phyloP scores from a whole-genome alignment of 2,797 vertebrate genomes.

The Intellagama lesueurii region DNA sequence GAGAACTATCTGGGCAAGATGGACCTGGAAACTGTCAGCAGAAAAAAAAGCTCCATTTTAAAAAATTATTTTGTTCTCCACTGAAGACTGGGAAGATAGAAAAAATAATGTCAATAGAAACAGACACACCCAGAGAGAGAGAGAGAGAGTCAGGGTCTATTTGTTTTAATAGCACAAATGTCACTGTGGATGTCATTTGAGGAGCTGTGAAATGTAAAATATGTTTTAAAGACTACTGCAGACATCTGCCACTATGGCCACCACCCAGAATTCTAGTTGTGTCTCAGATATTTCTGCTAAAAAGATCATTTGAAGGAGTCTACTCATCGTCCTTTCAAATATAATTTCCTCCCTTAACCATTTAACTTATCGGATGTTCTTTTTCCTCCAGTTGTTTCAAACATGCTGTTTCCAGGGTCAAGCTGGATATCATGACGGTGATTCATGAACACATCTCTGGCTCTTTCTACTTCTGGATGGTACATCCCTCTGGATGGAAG shows the following conservation, averaged over 20 bases:
- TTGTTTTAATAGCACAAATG: slow-evolving; percentile 33
- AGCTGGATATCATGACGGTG: too few species aligned
- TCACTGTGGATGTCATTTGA: slow-evolving; percentile 3
- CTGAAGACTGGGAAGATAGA: neutral
- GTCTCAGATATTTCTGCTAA: neutral
- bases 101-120: neutral
- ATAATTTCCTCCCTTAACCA: slow-evolving; percentile 13
- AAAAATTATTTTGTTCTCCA: slow-evolving; percentile 37
- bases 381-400: slow-evolving; percentile 30
- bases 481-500: neutral
- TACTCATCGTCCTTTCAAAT: neutral
- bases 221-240: neutral
- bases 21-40: slow-evolving; percentile 30
- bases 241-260: rapidly evolving
- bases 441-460: too few species aligned
- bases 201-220: neutral
- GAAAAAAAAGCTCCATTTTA: neutral
- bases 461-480: too few species aligned
- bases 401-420: neutral
- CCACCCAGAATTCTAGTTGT: neutral
- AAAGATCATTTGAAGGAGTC: slow-evolving; percentile 44
- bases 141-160: neutral
- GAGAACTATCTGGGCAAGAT: slow-evolving; percentile 29
- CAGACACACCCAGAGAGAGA: too few species aligned
- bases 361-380: slow-evolving; percentile 26